Conservation (phyloP, 2,113 vertebrate species). For the Cinclus mexicanus region DNA sequence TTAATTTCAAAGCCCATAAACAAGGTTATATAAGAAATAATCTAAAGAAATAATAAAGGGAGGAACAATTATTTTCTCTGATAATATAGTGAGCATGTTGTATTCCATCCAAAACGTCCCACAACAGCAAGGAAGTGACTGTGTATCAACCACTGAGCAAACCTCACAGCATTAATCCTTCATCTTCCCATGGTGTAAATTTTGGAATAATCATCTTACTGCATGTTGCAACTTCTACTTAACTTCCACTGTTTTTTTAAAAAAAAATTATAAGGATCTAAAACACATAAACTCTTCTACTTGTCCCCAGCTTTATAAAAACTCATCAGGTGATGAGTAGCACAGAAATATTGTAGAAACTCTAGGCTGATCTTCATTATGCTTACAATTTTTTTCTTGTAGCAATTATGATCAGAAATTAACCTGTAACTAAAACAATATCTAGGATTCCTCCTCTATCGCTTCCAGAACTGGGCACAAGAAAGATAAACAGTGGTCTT, state of each 20-base stretch:
- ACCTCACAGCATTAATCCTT: not conserved
- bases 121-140: not conserved
- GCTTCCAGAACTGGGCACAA: not conserved
- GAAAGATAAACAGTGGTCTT: not conserved
- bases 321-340: not conserved
- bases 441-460: not conserved
- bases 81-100: not conserved
- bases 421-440: not conserved
- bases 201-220: not conserved
- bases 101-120: not conserved
- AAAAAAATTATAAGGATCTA: not conserved
- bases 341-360: not conserved
- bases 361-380: not conserved
- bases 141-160: not conserved
- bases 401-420: not conserved
- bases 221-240: not conserved
- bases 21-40: not conserved
- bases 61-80: not conserved
- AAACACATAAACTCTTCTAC: not conserved
- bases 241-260: not conserved
- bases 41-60: not conserved
- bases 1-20: not conserved
- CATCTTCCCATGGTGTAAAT: not conserved
- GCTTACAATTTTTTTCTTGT: not conserved
- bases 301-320: not conserved